These are phyloP conservation scores for Lasioglossum albipes DNA, from an alignment of 1,140 invertebrate species.

Conservation along the genomic window DNA sequence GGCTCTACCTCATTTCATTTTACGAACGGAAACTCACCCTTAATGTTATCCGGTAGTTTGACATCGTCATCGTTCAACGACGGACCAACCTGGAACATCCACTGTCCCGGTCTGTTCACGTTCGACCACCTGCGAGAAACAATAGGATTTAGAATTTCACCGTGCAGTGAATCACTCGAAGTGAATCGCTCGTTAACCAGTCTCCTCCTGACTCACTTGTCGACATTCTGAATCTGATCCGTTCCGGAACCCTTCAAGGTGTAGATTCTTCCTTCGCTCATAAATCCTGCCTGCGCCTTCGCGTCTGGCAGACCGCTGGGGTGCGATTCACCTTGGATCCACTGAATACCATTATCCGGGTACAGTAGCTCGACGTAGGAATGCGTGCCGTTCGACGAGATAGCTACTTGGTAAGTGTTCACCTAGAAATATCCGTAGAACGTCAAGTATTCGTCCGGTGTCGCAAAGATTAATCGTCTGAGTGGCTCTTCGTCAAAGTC, in stretches of 20 bases:
- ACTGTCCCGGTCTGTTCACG: slow-evolving; percentile 89
- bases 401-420: slow-evolving; percentile 91
- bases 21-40: slow-evolving; percentile 64
- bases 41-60: slow-evolving; percentile 83
- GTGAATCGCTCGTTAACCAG: background rate
- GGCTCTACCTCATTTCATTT: background rate
- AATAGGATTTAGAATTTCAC: background rate
- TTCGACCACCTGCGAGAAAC: slow-evolving; percentile 87
- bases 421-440: slow-evolving; percentile 73
- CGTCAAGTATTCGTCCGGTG: too few species aligned
- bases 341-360: slow-evolving; percentile 92
- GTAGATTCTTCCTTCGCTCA: slow-evolving; percentile 88
- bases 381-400: slow-evolving; percentile 90
- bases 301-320: slow-evolving; percentile 88
- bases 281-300: slow-evolving; percentile 94
- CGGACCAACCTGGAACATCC: slow-evolving; percentile 90
- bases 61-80: slow-evolving; percentile 83
- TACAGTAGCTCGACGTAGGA: slow-evolving; percentile 93
- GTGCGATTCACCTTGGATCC: slow-evolving; percentile 89
- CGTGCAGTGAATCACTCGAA: background rate
- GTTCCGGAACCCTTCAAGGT: slow-evolving; percentile 91
- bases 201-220: slow-evolving; percentile 82
- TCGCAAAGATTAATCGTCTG: background rate
- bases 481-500: background rate
- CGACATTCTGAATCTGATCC: slow-evolving; percentile 88